Evolutionary conservation across 2,888 invertebrate species (phyloP).

Genomic region (Sphaerophoria rueppellii): DNA sequence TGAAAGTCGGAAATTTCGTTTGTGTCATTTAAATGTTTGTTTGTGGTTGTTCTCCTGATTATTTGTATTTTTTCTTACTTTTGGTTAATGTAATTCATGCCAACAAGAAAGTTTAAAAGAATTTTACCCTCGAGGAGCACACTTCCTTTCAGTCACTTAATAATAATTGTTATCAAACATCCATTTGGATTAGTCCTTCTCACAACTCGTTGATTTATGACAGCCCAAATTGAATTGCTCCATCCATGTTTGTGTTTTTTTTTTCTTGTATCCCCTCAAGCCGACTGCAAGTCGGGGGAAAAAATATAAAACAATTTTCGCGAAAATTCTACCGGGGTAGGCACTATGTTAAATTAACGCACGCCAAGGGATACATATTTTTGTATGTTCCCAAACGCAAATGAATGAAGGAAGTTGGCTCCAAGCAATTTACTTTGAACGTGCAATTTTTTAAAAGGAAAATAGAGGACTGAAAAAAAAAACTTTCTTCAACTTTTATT

Average conservation of each 20-base stretch:
- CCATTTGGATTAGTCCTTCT: constrained; percentile 53
- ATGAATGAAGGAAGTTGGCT: constrained; percentile 23
- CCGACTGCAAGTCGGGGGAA: background rate
- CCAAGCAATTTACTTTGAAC: constrained; percentile 34
- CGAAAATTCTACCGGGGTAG: background rate
- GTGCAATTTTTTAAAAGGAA: constrained; percentile 5
- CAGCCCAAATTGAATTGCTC: constrained; percentile 56
- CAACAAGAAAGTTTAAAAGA: background rate
- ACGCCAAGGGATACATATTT: constrained; percentile 20
- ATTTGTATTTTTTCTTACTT: constrained; percentile 8
- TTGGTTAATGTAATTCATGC: background rate
- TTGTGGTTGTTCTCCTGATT: background rate
- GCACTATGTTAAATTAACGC: constrained; percentile 28
- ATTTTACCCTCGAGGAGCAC: constrained; percentile 15
- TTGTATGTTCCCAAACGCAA: constrained; percentile 7
- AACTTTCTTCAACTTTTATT: constrained; percentile 4
- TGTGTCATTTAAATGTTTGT: constrained; percentile 42
- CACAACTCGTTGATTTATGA: constrained; percentile 60
- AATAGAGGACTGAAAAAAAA: background rate
- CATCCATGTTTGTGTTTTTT: background rate
- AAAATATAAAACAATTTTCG: background rate
- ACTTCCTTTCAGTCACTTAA: constrained; percentile 23
- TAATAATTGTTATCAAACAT: constrained; percentile 64
- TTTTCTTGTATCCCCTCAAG: background rate
- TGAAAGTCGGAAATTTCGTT: constrained; percentile 20